Evolutionary conservation across 2,113 vertebrate genomes (phyloP).

Genomic region (Stigmatopora nigra): DNA sequence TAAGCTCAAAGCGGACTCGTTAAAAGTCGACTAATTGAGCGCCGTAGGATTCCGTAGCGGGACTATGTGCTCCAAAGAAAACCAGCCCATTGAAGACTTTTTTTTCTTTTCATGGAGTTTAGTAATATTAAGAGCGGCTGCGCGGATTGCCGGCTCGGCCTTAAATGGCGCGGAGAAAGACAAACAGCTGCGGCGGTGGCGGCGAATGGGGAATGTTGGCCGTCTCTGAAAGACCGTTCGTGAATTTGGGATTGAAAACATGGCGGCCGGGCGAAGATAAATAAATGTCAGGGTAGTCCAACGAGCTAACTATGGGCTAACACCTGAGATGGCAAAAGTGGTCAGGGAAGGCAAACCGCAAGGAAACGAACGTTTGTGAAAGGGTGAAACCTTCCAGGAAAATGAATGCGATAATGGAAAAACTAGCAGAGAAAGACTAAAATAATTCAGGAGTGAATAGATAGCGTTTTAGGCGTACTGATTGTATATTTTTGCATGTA

Average conservation of each 20-base stretch:
- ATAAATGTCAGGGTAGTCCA: slow-evolving; percentile 31
- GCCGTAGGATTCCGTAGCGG: background rate
- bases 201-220: slow-evolving; percentile 14
- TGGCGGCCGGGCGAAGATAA: slow-evolving; percentile 44
- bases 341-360: background rate
- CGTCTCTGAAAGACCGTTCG: slow-evolving; percentile 23
- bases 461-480: no score
- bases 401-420: background rate
- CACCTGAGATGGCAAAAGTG: slow-evolving; percentile 11
- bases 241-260: slow-evolving; percentile 32
- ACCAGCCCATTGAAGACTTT: slow-evolving; percentile 10
- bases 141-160: slow-evolving; percentile 37
- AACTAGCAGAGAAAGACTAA: background rate
- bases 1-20: slow-evolving; percentile 30
- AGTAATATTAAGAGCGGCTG: slow-evolving; percentile 29
- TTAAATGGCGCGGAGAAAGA: slow-evolving; percentile 49
- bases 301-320: slow-evolving; percentile 17
- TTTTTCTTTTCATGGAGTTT: slow-evolving; percentile 47
- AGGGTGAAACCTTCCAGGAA: background rate
- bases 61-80: background rate
- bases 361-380: background rate
- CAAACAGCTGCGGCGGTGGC: slow-evolving; percentile 49
- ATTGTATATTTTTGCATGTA: no score
- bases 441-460: no score
- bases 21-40: slow-evolving; percentile 20